Evolutionary conservation across 2,797 vertebrate genomes (phyloP), one percentile per base, ranked within the genome.

Genomic region (Centropyge bicolor): DNA sequence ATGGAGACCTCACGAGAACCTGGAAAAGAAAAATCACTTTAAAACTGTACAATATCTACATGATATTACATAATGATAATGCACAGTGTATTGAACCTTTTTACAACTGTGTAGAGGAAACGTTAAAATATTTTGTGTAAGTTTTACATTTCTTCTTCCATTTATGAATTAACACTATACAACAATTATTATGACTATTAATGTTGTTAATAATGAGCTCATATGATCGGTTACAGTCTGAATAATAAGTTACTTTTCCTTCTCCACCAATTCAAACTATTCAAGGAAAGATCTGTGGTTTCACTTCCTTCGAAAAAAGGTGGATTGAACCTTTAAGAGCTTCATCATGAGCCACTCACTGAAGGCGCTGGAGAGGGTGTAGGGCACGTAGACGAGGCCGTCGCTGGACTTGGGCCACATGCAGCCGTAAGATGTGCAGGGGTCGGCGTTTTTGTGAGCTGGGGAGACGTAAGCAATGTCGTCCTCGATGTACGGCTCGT

Each of bases 311-410:
- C n/a, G n/a, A 19, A 48, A 48, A 48, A 48, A 17, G n/a, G 9
- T 1, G 27, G 27, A 31, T 31, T 22, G 38, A 6, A n/a, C 38
- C 14, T 63, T 19, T 12, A 63, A 45, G 56, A 40, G 35, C 10
- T 1, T 31, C 27, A 31, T 5, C 24, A 8, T 31, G 45, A 52
- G 8, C 5, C 4, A 74, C 71, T 64, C 51, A 93, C 91, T 57
- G 86, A 61, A 93, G 16, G 60, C 79, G 24, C 78, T 70, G 49
- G 83, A 84, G 16, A 94, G 78, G 70, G 57, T 40, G 62, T 93
- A 93, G 54, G 91, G 84, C 2, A 94, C 79, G 12, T 92, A 93
- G 76, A 94, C 86, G 0, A 48, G 83, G 38, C 91, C 91, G 2
- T 94, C 85, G 0, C 24, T 8, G 11, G 78, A 91, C 48, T 85